A percentile compares a stretch with the other conserved stretches of the same genome.
phyloP scores from a whole-genome alignment of 2,113 vertebrate genomes.

The Leucopsar rothschildi region DNA sequence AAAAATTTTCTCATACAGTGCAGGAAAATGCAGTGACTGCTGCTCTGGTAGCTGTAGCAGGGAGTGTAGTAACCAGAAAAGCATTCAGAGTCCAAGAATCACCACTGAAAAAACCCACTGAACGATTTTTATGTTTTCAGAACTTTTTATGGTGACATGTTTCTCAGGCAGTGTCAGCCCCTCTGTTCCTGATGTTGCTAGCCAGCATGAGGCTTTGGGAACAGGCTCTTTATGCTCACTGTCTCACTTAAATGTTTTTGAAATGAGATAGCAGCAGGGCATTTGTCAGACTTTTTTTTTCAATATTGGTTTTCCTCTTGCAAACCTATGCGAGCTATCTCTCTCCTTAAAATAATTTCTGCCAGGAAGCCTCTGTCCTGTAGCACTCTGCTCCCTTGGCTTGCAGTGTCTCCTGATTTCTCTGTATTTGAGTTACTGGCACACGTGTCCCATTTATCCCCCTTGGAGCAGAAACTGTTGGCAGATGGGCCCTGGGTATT shows the following conservation, averaged over 20 bases:
- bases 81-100: neutral
- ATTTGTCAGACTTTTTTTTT: neutral
- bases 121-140: slow-evolving; percentile 19
- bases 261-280: neutral
- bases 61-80: slow-evolving; percentile 27
- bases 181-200: neutral
- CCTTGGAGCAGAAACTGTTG: neutral
- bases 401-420: neutral
- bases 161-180: neutral
- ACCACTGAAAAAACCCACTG: neutral
- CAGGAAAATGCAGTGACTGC: neutral
- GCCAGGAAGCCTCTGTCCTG: neutral
- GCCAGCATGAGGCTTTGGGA: neutral
- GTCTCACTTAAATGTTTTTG: neutral
- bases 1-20: neutral
- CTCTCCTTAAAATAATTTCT: neutral
- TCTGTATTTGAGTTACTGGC: neutral
- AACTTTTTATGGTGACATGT: neutral
- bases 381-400: neutral
- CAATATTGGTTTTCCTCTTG: neutral
- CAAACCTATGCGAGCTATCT: neutral
- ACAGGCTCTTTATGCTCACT: neutral
- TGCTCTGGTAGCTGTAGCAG: neutral
- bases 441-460: neutral
- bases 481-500: neutral